Conservation (phyloP, 2,888 invertebrate genomes). For the Terebella lapidaria region DNA sequence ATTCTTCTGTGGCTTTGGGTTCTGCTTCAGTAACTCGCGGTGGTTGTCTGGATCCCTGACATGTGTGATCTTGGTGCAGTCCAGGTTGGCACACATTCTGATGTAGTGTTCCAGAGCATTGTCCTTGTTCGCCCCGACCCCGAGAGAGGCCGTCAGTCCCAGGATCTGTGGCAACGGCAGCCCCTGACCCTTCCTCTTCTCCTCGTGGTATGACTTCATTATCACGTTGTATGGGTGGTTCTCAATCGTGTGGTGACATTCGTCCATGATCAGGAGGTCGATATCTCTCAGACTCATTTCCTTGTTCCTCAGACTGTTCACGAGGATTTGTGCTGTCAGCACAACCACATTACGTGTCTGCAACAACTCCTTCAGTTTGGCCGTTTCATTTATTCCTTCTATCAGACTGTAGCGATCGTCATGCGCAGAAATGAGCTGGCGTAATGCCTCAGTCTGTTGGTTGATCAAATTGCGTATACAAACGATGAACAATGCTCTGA, state of each 20-base stretch:
- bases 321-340: conserved; percentile 19
- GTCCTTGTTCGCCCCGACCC: conserved; percentile 5
- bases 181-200: neutral
- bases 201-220: conserved; percentile 10
- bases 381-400: neutral
- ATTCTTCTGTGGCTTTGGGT: conserved; percentile 9
- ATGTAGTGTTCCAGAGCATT: conserved; percentile 6
- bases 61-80: conserved; percentile 6
- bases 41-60: conserved; percentile 1
- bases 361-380: neutral
- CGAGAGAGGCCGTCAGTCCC: conserved; percentile 23
- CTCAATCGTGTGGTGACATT: conserved; percentile 21
- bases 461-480: conserved; percentile 11
- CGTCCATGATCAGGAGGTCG: conserved; percentile 19
- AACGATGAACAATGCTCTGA: conserved; percentile 20
- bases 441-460: conserved; percentile 11
- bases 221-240: conserved; percentile 21
- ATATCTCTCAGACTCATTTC: conserved; percentile 11
- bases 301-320: conserved; percentile 11
- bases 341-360: conserved; percentile 7
- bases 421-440: neutral
- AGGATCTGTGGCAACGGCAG: conserved; percentile 13
- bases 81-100: conserved; percentile 10
- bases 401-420: neutral
- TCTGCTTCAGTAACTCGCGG: conserved; percentile 5